Evolutionary conservation across 92 coral and sea anemone genomes (phyloP).

Genomic region (Desmophyllum pertusum): DNA sequence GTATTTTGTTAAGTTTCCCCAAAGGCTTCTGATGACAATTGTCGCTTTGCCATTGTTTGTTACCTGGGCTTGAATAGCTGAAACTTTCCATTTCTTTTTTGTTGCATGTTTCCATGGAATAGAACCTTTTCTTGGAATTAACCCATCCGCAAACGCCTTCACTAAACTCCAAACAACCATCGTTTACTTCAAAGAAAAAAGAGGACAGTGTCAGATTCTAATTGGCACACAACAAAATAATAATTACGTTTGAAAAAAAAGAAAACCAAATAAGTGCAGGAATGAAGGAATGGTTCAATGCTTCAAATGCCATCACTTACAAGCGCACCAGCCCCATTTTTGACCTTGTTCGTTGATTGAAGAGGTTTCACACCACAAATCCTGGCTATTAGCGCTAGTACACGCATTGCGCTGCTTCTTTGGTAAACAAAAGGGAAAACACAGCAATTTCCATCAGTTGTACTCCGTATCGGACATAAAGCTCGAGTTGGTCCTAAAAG

Average conservation of each 20-base stretch:
- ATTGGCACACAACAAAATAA: not conserved
- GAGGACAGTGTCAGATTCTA: not conserved
- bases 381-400: not conserved
- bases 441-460: slow-evolving; percentile 60
- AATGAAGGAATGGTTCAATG: not conserved
- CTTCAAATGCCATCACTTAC: slow-evolving; percentile 19
- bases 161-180: slow-evolving; percentile 18
- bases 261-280: not conserved
- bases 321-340: slow-evolving; percentile 32
- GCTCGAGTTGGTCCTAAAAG: slow-evolving; percentile 52
- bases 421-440: slow-evolving; percentile 52
- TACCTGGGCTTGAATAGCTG: not conserved
- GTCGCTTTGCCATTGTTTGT: not conserved
- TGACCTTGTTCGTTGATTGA: slow-evolving; percentile 13
- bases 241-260: not conserved
- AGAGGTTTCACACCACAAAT: slow-evolving; percentile 49
- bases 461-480: slow-evolving; percentile 49
- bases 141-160: slow-evolving; percentile 46
- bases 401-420: slow-evolving; percentile 15
- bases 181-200: not conserved
- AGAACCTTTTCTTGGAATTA: not conserved
- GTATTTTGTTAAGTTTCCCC: too few species aligned
- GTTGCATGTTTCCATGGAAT: not conserved
- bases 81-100: slow-evolving; percentile 2
- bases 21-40: too few species aligned